phyloP scores from a whole-genome alignment of 2,797 vertebrate species.

The Periparus ater region DNA sequence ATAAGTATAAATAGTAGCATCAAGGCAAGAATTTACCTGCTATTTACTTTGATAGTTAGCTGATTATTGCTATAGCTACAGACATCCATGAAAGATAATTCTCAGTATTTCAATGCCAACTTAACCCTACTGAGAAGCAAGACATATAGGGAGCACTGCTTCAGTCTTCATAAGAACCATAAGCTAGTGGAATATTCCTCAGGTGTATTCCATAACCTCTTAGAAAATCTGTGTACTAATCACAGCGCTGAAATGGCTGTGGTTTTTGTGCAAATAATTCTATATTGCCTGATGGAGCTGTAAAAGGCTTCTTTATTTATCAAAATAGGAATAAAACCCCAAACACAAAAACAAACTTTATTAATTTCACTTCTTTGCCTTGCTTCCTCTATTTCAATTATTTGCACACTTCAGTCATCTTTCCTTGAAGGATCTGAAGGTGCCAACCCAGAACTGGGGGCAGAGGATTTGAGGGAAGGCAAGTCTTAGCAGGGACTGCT shows the following conservation, averaged over 20 bases:
- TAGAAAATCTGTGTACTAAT: neutral
- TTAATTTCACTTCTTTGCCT: neutral
- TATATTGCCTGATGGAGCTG: neutral
- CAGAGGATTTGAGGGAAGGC: neutral
- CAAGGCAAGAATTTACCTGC: neutral
- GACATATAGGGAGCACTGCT: accelerated
- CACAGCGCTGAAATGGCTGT: neutral
- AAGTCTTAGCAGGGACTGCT: neutral
- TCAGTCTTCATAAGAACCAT: neutral
- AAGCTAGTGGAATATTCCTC: neutral
- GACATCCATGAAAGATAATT: neutral
- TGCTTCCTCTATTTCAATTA: neutral
- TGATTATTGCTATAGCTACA: neutral
- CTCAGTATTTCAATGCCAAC: neutral
- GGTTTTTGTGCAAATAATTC: neutral
- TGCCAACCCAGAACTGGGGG: neutral
- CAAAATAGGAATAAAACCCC: accelerated
- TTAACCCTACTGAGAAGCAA: neutral
- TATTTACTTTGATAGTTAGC: neutral
- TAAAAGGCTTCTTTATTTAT: neutral
- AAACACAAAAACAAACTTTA: neutral
- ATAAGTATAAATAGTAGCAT: neutral
- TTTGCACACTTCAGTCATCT: neutral
- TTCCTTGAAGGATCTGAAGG: neutral
- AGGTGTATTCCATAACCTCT: neutral